Percentiles rank a stretch among this genome's conserved stretches.
Evolutionary conservation across 2,888 invertebrate genomes (phyloP).

Genomic region (Vanessa cardui): DNA sequence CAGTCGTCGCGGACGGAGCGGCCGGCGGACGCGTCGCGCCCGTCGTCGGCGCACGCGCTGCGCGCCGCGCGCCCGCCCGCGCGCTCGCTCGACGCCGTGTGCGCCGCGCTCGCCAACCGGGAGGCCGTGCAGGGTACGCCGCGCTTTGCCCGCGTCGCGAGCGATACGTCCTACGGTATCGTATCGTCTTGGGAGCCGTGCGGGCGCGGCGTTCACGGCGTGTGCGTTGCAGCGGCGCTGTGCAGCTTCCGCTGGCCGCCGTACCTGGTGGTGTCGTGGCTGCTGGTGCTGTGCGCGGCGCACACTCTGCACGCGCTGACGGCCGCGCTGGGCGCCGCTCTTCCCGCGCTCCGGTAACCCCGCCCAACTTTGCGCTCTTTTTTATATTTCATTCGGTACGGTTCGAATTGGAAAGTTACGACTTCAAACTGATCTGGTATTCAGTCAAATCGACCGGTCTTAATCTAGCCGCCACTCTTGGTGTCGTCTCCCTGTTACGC

Average conservation of each 20-base stretch:
- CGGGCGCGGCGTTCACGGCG: background rate
- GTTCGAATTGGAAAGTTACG: no score
- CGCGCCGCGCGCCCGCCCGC: conserved; percentile 49
- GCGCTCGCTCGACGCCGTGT: conserved; percentile 48
- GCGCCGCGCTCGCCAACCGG: conserved; percentile 50
- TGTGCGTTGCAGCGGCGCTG: conserved; percentile 56
- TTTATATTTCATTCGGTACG: background rate
- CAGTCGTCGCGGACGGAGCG: conserved; percentile 55
- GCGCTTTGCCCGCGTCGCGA: no score
- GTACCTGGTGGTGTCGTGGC: conserved; percentile 73
- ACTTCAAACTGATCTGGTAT: no score
- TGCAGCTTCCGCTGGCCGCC: conserved; percentile 77
- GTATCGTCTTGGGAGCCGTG: background rate
- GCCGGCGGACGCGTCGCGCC: conserved; percentile 36
- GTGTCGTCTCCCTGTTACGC: conserved; percentile 3
- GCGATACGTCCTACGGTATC: no score
- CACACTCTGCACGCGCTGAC: conserved; percentile 69
- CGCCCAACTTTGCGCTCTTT: background rate
- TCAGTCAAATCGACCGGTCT: no score
- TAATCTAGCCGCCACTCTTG: conserved; percentile 12
- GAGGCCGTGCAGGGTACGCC: conserved; percentile 62
- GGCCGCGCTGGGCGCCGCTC: conserved; percentile 57
- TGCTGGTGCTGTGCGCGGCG: conserved; percentile 64
- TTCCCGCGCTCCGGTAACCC: conserved; percentile 61
- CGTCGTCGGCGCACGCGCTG: conserved; percentile 55